phyloP scores from a whole-genome alignment of 2,888 invertebrate species.

The Uloborus plumipes region DNA sequence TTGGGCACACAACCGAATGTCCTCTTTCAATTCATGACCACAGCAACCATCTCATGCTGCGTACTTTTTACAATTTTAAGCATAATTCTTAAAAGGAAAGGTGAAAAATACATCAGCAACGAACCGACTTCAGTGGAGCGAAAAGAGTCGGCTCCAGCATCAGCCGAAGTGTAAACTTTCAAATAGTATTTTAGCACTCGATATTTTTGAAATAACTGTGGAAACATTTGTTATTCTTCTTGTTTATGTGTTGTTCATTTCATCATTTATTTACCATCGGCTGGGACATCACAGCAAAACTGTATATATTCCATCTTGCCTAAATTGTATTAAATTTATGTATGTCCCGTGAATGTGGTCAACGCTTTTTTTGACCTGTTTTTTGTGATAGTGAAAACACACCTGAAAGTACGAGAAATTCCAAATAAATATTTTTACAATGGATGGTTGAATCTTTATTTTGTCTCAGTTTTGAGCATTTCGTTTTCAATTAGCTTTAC shows the following conservation, averaged over 20 bases:
- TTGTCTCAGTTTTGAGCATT: not conserved
- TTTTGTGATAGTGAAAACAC: constrained; percentile 17
- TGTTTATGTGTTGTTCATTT: constrained; percentile 1
- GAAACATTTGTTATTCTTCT: not conserved
- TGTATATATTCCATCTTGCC: constrained; percentile 16
- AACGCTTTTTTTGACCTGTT: not conserved
- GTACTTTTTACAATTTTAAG: constrained; percentile 35
- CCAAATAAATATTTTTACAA: constrained; percentile 25
- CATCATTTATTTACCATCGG: constrained; percentile 3
- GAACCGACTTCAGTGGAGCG: not conserved
- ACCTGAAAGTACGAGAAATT: not conserved
- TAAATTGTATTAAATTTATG: not conserved
- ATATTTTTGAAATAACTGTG: not conserved
- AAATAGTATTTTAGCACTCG: not conserved
- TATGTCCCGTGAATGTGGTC: not conserved
- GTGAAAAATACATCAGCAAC: constrained; percentile 39
- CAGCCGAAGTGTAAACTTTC: not conserved
- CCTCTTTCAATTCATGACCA: constrained; percentile 71
- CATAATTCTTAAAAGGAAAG: constrained; percentile 35
- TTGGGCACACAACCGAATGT: constrained; percentile 70
- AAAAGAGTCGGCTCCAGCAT: not conserved
- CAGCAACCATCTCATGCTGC: constrained; percentile 24
- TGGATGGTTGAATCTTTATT: not conserved
- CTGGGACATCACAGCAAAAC: not conserved
- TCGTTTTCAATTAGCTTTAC: no score